Evolutionary conservation across 2,797 vertebrate genomes (phyloP).

Genomic region (Zalophus californianus): DNA sequence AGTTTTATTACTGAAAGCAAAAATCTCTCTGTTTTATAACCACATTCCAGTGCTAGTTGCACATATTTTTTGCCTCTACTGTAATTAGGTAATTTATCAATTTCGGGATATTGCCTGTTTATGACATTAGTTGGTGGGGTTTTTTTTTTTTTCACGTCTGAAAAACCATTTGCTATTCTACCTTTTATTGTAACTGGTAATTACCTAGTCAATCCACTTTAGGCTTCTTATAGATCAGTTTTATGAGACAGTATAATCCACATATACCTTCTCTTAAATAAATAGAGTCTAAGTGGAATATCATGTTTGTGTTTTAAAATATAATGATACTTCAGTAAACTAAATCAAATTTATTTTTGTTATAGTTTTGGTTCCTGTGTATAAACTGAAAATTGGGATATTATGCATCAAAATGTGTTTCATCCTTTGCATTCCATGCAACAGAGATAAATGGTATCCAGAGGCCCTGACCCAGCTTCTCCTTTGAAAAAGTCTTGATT

Average conservation of each 20-base stretch:
- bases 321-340: neutral
- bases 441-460: neutral
- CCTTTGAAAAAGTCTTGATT: neutral
- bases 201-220: constrained; percentile 81
- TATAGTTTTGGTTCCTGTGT: neutral
- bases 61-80: constrained; percentile 69
- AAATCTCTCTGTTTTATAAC: constrained; percentile 52
- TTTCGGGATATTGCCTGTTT: constrained; percentile 68
- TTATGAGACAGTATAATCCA: constrained; percentile 51
- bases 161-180: constrained; percentile 82
- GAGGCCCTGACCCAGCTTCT: neutral
- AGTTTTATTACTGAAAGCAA: constrained; percentile 68
- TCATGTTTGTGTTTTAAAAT: constrained; percentile 26
- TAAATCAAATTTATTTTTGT: constrained; percentile 61
- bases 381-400: constrained; percentile 49
- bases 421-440: neutral
- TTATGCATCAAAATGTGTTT: neutral
- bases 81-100: constrained; percentile 79
- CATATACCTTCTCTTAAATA: constrained; percentile 17
- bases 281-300: neutral
- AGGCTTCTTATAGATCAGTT: constrained; percentile 71
- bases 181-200: constrained; percentile 84
- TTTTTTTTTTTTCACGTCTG: constrained; percentile 75
- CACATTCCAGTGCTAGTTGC: constrained; percentile 69
- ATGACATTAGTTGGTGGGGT: constrained; percentile 67